Percentiles rank a stretch among this genome's conserved stretches.
Evolutionary conservation across 2,888 invertebrate genomes (phyloP).

Genomic region (Euphydryas editha): DNA sequence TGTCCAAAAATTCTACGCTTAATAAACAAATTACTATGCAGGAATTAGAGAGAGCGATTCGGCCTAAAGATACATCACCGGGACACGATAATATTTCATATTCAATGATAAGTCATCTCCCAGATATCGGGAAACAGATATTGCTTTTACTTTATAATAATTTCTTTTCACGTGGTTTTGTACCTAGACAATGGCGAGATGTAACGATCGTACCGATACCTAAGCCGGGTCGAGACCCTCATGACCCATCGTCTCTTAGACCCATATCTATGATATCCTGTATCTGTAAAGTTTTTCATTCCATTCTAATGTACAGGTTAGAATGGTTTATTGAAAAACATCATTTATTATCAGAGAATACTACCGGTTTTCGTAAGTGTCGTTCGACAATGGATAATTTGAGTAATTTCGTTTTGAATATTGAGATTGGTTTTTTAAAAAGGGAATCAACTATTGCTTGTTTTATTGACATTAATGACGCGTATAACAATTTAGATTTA

Average conservation of each 20-base stretch:
- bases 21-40: not conserved
- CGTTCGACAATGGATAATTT: conserved; percentile 33
- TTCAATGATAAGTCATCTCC: not conserved
- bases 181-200: not conserved
- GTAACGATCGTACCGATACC: not conserved
- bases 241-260: not conserved
- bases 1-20: not conserved
- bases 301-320: conserved; percentile 2
- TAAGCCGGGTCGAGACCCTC: not conserved
- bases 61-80: not conserved
- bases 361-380: conserved; percentile 31
- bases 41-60: not conserved
- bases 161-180: not conserved
- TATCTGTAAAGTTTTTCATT: conserved; percentile 6
- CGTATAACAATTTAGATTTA: conserved; percentile 36
- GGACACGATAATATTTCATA: not conserved
- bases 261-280: too few species aligned
- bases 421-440: too few species aligned
- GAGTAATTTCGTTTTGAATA: conserved; percentile 24
- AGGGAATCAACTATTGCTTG: conserved; percentile 22
- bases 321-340: conserved; percentile 9
- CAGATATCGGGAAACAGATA: not conserved
- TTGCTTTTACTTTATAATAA: not conserved
- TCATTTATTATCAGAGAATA: conserved; percentile 16
- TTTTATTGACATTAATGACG: conserved; percentile 36